Evolutionary conservation across 1,140 invertebrate genomes (phyloP).

Genomic region (Trichonephila clavata): DNA sequence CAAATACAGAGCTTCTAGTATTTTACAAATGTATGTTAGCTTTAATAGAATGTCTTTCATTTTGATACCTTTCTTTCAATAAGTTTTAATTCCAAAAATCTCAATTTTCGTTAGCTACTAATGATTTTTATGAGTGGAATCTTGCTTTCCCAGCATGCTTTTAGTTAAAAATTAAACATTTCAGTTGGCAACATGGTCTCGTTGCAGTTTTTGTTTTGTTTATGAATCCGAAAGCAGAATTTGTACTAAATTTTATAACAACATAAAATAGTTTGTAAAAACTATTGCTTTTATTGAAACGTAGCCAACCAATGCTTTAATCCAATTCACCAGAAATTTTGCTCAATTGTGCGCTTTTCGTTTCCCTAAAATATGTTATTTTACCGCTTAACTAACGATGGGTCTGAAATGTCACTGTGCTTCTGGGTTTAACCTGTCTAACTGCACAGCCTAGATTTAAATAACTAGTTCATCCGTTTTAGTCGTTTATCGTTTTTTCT

Average conservation of each 20-base stretch:
- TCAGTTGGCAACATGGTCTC: background rate
- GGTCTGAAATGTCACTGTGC: constrained; percentile 55
- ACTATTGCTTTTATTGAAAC: background rate
- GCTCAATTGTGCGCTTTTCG: background rate
- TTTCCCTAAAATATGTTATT: background rate
- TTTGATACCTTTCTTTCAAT: no score
- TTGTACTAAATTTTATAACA: constrained; percentile 29
- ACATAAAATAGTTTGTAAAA: constrained; percentile 1
- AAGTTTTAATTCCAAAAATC: no score
- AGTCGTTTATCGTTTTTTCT: background rate
- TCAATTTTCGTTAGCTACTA: no score
- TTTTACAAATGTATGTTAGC: no score
- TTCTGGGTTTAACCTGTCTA: constrained; percentile 46
- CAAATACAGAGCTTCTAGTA: no score
- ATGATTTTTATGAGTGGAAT: no score
- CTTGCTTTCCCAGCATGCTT: no score
- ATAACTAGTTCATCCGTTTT: constrained; percentile 39
- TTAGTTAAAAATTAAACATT: background rate
- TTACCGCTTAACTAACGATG: background rate
- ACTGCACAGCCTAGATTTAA: constrained; percentile 51
- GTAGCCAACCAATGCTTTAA: background rate
- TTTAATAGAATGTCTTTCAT: no score
- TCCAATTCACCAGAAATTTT: background rate
- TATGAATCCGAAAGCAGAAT: constrained; percentile 41
- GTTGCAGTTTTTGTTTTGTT: constrained; percentile 62